Evolutionary conservation across 1,140 invertebrate genomes (phyloP), one percentile per base, ranked within the genome.

Genomic region (Lethocerus indicus): DNA sequence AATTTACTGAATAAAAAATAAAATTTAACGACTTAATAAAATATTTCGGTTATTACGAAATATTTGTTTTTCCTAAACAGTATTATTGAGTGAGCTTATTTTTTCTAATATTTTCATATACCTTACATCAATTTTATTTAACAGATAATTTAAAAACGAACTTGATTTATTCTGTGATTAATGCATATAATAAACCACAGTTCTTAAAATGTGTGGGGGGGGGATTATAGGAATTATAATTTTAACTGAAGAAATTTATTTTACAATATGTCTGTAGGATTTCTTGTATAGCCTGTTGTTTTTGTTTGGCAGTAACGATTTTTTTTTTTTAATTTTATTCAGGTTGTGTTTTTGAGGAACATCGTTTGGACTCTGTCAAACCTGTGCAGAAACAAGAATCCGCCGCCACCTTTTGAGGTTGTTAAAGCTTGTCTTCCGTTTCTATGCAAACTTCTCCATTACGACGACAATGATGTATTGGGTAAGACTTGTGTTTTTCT

Each of bases 361-460:
- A 80, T 87, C 25, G 83, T 87, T 0, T 96, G 91, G 91, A 80
- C 89, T 20, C 73, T 94, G 47, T 92, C 89, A 20, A 95, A 95
- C 69, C 69, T 95, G 26, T 92, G 87, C 61, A 78, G 91, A 39
- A 87, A 87, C 61, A 94, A 95, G 64, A 89, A 89, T 64, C 89
- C 89, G 1, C 71, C 82, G 4, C 84, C 87, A 40, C 70, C 79
- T 35, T 83, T 87, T 53, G 74, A 83, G 4, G 68, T 75, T 14
- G 79, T 95, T 0, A 72, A 78, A 58, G 72, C 78, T n/a, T 79
- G 88, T 47, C 64, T 98, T 20, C 87, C 88, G 0, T 75, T 80
- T 16, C 68, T 98, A 1, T 75, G 79, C 24, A 72, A 80, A 35
- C 66, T 98, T 1, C 74, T 98, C 44, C 70, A 74, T 46, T 74